These are phyloP conservation scores for Palythoa grandiflora DNA, from an alignment of 92 coral and sea anemone species.

Conservation along the genomic window DNA sequence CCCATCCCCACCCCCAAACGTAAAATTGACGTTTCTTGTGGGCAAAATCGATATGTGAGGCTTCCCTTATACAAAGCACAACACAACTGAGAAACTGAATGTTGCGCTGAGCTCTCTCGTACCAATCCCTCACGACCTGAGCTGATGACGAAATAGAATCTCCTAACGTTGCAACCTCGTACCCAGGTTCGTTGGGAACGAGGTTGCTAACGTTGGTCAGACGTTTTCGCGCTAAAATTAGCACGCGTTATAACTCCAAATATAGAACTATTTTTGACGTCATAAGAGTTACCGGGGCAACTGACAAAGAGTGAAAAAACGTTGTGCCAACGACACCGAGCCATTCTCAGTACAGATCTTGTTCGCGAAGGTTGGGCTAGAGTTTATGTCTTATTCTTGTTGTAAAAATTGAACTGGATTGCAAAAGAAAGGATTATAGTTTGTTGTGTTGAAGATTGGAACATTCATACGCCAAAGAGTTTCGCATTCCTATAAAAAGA, in stretches of 20 bases:
- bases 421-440: neutral
- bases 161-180: too few species aligned
- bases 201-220: neutral
- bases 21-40: too few species aligned
- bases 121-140: too few species aligned
- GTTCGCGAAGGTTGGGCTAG: neutral
- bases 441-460: neutral
- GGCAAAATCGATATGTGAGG: too few species aligned
- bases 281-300: conserved; percentile 30
- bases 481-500: neutral
- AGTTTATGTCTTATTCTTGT: too few species aligned
- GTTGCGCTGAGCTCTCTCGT: too few species aligned
- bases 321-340: conserved; percentile 33
- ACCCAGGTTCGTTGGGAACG: too few species aligned
- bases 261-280: conserved; percentile 18
- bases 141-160: too few species aligned
- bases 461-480: neutral
- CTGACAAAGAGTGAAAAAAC: neutral
- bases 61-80: too few species aligned
- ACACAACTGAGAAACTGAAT: too few species aligned
- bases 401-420: neutral
- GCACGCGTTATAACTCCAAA: neutral
- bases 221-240: conserved; percentile 19
- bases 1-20: too few species aligned
- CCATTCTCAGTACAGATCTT: neutral